A percentile compares a stretch with the other conserved stretches of the same genome.
phyloP scores from a whole-genome alignment of 2,113 vertebrate genomes.

The Gymnocephalus cernua region DNA sequence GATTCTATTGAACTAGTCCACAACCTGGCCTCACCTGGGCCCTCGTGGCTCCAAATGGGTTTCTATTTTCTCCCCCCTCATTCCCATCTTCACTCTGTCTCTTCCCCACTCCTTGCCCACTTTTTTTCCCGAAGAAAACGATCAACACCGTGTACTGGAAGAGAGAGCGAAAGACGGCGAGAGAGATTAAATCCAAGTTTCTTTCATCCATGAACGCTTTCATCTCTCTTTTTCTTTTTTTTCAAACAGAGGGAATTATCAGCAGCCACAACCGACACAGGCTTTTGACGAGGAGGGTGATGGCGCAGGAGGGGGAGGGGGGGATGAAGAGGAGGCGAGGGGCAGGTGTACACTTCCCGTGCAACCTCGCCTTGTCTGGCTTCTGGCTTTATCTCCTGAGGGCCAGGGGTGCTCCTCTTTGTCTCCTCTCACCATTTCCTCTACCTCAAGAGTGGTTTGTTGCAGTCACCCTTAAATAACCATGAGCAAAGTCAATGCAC shows the following conservation, averaged over 20 bases:
- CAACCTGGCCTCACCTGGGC: conserved; percentile 36
- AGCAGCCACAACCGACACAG: conserved; percentile 57
- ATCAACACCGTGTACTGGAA: conserved; percentile 85
- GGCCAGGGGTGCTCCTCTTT: conserved; percentile 47
- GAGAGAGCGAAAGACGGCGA: conserved; percentile 81
- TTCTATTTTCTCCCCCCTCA: conserved; percentile 27
- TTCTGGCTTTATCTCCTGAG: conserved; percentile 47
- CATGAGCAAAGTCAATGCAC: not conserved
- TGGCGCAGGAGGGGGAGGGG: conserved; percentile 11
- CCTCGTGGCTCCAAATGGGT: conserved; percentile 36
- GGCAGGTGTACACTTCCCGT: conserved; percentile 33
- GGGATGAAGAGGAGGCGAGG: conserved; percentile 24
- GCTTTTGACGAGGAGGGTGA: conserved; percentile 59
- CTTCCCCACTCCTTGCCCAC: not conserved
- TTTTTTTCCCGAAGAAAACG: conserved; percentile 67
- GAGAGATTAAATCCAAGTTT: conserved; percentile 95
- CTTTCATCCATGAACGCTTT: conserved; percentile 98
- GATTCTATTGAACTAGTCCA: conserved; percentile 38
- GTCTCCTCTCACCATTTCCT: conserved; percentile 28
- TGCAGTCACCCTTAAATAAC: not conserved
- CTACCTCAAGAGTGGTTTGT: conserved; percentile 42
- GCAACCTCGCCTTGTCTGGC: not conserved
- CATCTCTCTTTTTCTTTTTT: conserved; percentile 87
- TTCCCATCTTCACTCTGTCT: conserved; percentile 11
- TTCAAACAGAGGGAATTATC: conserved; percentile 79